Base-by-base conservation (phyloP, 2,888 invertebrate genomes). In the Melanophora roralis region DNA sequence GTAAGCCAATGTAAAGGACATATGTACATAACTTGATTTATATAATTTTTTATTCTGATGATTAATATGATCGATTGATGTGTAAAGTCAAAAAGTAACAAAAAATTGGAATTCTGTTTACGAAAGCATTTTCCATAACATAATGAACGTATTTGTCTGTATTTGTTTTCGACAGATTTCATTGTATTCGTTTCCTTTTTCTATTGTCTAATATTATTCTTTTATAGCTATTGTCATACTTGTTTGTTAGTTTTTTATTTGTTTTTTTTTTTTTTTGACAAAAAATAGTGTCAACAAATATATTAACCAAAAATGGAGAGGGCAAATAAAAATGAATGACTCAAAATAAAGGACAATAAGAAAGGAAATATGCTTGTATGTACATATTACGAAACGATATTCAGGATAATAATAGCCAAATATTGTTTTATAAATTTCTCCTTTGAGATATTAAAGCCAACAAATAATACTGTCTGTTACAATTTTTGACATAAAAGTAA, bases 281-380 rank as follows among this genome's bases (percentile, higher is more conserved):
- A 38, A 36, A 38, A 45, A 62, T 57, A 49, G 69, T 71, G 69
- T 71, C 74, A 74, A 71, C 73, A 78, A 77, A 69, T 64, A 57
- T 64, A 74, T 69, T 74, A 64, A 69, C 72, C 57, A n/a, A 21
- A 60, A 77, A 55, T 60, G 36, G 27, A 74, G 55, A 40, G 47
- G 51, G 51, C 32, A 62, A 51, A 62, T 68, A 40, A 64, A 76
- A 64, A 76, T 36, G 16, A 40, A 14, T 40, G 32, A 51, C 19
- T 34, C 8, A 7, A 7, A 43, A 43, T 14, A 43, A 43, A 43
- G 38, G 0, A 36, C 11, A 38, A 38, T 3, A 2, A 9, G 19
- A 19, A 19, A 19, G 14, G 19, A 45, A 2, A 19, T 5, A 1
- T 45, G 34, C 5, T 43, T 6, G 43, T 8, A 16, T 43, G 14